phyloP scores from a whole-genome alignment of 2,888 invertebrate genomes.

The Leptogaster cylindrica region DNA sequence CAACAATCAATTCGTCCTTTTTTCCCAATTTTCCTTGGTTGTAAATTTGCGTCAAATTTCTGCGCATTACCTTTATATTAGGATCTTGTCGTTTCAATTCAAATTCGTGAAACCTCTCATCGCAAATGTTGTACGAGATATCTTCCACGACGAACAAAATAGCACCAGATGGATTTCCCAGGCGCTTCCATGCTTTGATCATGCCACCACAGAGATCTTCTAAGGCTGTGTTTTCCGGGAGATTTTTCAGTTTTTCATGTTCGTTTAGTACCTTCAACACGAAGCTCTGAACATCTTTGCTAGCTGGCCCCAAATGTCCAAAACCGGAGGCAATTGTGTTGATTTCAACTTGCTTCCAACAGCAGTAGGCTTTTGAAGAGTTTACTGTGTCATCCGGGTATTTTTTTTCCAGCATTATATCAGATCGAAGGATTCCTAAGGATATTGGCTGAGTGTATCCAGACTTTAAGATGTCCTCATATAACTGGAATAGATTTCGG shows the following conservation, averaged over 20 bases:
- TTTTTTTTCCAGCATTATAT: conserved; percentile 85
- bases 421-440: conserved; percentile 86
- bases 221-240: conserved; percentile 85
- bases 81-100: conserved; percentile 77
- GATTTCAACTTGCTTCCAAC: conserved; percentile 91
- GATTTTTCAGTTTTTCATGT: too few relatives aligned
- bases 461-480: conserved; percentile 77
- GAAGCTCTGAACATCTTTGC: conserved; percentile 85
- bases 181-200: conserved; percentile 87
- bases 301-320: conserved; percentile 87
- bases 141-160: conserved; percentile 90
- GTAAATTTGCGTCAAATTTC: conserved; percentile 75
- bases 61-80: conserved; percentile 75
- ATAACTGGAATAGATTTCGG: conserved; percentile 80
- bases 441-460: conserved; percentile 80
- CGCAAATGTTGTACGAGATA: conserved; percentile 89
- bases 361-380: conserved; percentile 68
- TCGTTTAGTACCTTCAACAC: conserved; percentile 50
- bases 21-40: conserved; percentile 68
- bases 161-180: conserved; percentile 72
- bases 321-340: conserved; percentile 98
- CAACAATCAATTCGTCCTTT: conserved; percentile 75
- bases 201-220: conserved; percentile 81
- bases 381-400: conserved; percentile 58
- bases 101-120: conserved; percentile 90